Evolutionary conservation across 2,113 vertebrate genomes (phyloP).

Genomic region (Haemorhous mexicanus): DNA sequence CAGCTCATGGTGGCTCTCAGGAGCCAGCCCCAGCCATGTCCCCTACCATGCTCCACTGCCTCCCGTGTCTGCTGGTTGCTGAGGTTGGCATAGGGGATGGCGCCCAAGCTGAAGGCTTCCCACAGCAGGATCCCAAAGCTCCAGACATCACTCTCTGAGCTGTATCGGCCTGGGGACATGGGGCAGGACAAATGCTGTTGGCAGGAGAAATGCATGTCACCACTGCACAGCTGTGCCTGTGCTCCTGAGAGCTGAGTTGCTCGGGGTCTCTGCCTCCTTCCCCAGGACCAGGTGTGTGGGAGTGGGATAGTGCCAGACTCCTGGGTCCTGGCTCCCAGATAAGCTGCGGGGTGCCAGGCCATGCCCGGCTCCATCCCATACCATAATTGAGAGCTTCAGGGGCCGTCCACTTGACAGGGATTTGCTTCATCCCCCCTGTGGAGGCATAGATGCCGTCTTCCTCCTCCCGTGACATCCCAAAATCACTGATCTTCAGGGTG

Average conservation of each 20-base stretch:
- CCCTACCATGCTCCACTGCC: conserved; percentile 86
- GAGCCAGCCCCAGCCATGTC: rapidly evolving
- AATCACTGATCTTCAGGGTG: conserved; percentile 95
- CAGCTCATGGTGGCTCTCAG: not conserved
- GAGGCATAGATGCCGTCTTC: conserved; percentile 90
- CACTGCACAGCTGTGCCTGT: rapidly evolving
- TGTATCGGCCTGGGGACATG: conserved; percentile 83
- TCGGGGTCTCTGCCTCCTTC: not conserved
- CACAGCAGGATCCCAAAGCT: conserved; percentile 93
- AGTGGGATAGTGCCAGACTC: not conserved
- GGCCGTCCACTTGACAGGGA: conserved; percentile 96
- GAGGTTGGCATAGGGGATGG: conserved; percentile 86
- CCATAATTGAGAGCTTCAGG: conserved; percentile 95
- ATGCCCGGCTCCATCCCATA: conserved; percentile 14
- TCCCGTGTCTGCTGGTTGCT: conserved; percentile 91
- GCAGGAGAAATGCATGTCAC: not conserved
- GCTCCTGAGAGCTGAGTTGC: not conserved
- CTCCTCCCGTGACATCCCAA: conserved; percentile 95
- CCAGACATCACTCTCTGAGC: conserved; percentile 92
- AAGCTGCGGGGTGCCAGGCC: rapidly evolving
- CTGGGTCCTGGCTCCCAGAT: not conserved
- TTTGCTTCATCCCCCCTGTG: conserved; percentile 87
- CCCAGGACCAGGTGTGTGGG: rapidly evolving
- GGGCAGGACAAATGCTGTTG: rapidly evolving
- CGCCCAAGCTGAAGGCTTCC: conserved; percentile 92